Base-by-base conservation (phyloP, 1,140 invertebrate genomes). In the Atopsyche davidsoni region DNA sequence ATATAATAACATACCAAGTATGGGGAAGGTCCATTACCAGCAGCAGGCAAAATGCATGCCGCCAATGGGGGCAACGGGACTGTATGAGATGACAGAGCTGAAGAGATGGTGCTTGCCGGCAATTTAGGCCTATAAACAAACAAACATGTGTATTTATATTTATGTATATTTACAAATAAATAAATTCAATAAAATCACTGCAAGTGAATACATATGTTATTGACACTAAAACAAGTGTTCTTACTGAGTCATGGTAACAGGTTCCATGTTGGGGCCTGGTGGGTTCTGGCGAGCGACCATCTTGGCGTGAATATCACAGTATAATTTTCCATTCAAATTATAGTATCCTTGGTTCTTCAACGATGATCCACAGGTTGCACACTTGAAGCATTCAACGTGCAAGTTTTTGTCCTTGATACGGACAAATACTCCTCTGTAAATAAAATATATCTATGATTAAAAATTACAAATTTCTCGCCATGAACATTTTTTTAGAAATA, bases 321-420 rank as follows among this genome's bases (percentile, higher is more conserved):
- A 97, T 42, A 98, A 75, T 75, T 96, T 96, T 62, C 91, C 90
- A 68, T 93, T 93, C 64, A 96, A 85, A 66, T 92, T 94, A 78
- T 93, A 96, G 68, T 96, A 96, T 38, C 92, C 92, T 66, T 93
- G 87, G 75, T 98, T 96, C 74, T 96, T 97, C 52, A 97, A 73
- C 9, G 92, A 93, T 22, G 88, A 83, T 54, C 93, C 92, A 68
- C 94, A 98, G 31, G 92, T 95, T 35, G 89, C 82, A 70, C 94
- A 98, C 69, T 93, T 94, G 79, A 98, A 96, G 70, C 94, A 98
- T 63, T 96, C 92, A 40, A 95, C 90, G 75, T 97, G 93, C 47
- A 96, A 75, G 64, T 92, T 93, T 71, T 93, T 94, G 59, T 95
- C 92, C 79, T 94, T 94, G 69, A 96, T 94, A 63, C 90, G 83